phyloP scores from a whole-genome alignment of 1,140 invertebrate genomes.

The Bombus cullumanus region DNA sequence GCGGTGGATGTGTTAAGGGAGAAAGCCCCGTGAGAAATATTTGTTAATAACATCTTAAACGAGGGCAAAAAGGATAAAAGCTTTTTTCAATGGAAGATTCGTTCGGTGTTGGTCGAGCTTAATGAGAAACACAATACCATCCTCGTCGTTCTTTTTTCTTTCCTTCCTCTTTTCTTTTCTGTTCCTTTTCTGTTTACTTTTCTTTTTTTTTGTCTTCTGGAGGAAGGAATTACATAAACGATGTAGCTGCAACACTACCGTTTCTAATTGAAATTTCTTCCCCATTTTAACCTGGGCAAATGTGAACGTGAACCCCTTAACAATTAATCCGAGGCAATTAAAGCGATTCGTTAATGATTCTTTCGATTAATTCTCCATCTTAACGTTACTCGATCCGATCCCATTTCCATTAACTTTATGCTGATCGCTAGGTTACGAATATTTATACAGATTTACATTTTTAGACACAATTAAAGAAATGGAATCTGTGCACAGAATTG shows the following conservation, averaged over 20 bases:
- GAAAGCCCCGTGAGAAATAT: not conserved
- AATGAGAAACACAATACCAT: not conserved
- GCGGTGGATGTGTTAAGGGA: not conserved
- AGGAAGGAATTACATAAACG: conserved; percentile 29
- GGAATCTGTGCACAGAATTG: not conserved
- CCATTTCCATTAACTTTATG: not conserved
- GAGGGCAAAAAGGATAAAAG: not conserved
- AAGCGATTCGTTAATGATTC: conserved; percentile 2
- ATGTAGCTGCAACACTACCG: not conserved
- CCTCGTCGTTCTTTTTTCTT: not conserved
- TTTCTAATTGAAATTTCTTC: conserved; percentile 40
- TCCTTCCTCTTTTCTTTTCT: not conserved
- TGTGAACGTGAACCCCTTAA: not conserved
- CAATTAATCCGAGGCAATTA: conserved; percentile 22
- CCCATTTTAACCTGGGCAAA: too few relatives aligned
- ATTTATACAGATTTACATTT: not conserved
- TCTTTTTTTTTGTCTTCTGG: not conserved
- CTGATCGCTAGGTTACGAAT: not conserved
- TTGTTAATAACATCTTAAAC: not conserved
- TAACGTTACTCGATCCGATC: not conserved
- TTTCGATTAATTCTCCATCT: not conserved
- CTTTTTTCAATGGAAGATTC: not conserved
- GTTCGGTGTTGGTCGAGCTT: not conserved
- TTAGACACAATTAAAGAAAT: not conserved
- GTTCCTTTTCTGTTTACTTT: not conserved